Base-by-base conservation (phyloP, 2,888 invertebrate genomes). In the Omphaloscelis lunosa region DNA sequence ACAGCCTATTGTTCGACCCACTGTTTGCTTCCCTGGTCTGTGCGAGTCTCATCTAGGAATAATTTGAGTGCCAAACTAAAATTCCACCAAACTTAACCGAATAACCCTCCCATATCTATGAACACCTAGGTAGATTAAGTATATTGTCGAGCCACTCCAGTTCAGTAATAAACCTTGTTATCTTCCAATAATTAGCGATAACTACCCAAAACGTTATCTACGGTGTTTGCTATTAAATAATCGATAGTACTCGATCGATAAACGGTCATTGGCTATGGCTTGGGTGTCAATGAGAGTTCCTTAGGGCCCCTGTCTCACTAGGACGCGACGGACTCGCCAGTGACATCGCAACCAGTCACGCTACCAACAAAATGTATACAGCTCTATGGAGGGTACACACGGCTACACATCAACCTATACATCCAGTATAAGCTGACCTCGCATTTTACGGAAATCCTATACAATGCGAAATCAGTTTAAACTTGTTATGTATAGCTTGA, bases 211-310 rank as follows among this genome's bases (percentile, higher is more conserved):
- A 91, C 92, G 92, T 95, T 96, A 96, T 96, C 96, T 91, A 81
- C 91, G 90, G 90, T 96, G 93, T 96, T 96, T 95, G 95, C 95
- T 95, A 95, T 96, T 96, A 95, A 96, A 96, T 96, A 96, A 96
- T 96, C 96, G 95, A 96, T 96, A 95, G 88, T 83, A 90, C 90
- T 90, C 89, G 90, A 90, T 92, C 90, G 95, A 96, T 96, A 95
- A 95, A 91, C 93, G 94, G 95, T 95, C 96, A 96, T 94, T 95
- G 95, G 92, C 92, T 94, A 93, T 89, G 85, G 90, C 72, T 80
- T 77, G 70, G 67, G 69, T 83, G 85, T 86, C 80, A 78, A 86
- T 76, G 88, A 87, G 71, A 86, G 68, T 76, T 81, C 70, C 76
- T 81, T 78, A 77, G 56, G 23, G 23, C 23, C 51, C 51, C 23